phyloP scores from a whole-genome alignment of 2,888 invertebrate species.

The Koerneria pararmatus region DNA sequence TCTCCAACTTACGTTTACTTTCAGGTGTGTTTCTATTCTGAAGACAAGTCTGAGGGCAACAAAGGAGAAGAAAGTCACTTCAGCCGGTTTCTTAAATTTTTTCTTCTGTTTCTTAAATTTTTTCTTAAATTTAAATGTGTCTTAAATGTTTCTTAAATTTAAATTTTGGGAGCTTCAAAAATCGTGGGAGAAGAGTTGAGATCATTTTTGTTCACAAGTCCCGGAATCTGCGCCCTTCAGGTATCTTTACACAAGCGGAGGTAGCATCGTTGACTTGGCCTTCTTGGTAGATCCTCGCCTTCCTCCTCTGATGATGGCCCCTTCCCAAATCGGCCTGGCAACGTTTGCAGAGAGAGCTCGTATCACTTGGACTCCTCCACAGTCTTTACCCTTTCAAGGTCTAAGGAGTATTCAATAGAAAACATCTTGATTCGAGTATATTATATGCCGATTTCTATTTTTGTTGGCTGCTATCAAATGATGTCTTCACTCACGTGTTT shows the following conservation, averaged over 20 bases:
- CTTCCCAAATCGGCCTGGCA: conserved; percentile 15
- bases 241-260: conserved; percentile 18
- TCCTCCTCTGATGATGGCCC: conserved; percentile 18
- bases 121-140: not conserved
- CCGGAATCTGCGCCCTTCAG: not conserved
- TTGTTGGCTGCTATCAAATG: no score
- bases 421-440: no score
- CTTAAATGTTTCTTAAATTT: not conserved
- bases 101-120: no score
- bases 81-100: no score
- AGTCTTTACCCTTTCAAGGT: conserved; percentile 20
- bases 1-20: no score
- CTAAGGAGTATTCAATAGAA: no score
- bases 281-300: conserved; percentile 17
- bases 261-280: conserved; percentile 13
- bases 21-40: conserved; percentile 22
- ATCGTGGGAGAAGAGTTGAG: no score
- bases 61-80: conserved; percentile 15
- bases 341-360: conserved; percentile 1
- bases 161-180: not conserved
- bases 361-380: conserved; percentile 21
- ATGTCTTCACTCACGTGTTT: no score
- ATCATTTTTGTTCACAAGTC: no score
- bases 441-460: no score
- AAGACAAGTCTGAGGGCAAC: not conserved